Evolutionary conservation across 2,888 invertebrate species (phyloP).

Genomic region (Tenthredo notha): DNA sequence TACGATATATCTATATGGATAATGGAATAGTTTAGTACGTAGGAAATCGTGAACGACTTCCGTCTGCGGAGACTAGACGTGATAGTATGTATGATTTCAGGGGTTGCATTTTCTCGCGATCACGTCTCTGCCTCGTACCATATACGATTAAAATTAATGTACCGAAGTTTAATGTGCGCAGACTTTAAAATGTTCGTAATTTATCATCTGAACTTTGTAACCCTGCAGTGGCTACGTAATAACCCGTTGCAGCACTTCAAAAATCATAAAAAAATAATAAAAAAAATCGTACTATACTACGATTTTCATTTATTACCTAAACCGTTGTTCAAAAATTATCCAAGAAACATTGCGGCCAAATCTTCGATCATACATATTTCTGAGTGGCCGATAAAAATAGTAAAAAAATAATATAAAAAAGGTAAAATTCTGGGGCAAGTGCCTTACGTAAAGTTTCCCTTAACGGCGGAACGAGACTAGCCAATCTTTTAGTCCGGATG

Average conservation of each 20-base stretch:
- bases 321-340: background rate
- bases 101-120: background rate
- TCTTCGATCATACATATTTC: background rate
- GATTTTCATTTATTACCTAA: background rate
- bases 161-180: background rate
- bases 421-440: background rate
- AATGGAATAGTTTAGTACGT: background rate
- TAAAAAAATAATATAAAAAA: background rate
- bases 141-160: slow-evolving; percentile 23
- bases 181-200: background rate
- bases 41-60: background rate
- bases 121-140: background rate
- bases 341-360: background rate
- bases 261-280: background rate
- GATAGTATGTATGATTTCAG: background rate
- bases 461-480: slow-evolving; percentile 8
- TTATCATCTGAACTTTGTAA: slow-evolving; percentile 22
- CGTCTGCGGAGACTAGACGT: background rate
- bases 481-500: slow-evolving; percentile 25
- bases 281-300: background rate
- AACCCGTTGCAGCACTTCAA: background rate
- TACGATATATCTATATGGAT: background rate
- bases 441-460: background rate
- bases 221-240: background rate
- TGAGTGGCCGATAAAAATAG: background rate